Evolutionary conservation across 2,113 vertebrate species (phyloP).

Genomic region (Amazona vittata): DNA sequence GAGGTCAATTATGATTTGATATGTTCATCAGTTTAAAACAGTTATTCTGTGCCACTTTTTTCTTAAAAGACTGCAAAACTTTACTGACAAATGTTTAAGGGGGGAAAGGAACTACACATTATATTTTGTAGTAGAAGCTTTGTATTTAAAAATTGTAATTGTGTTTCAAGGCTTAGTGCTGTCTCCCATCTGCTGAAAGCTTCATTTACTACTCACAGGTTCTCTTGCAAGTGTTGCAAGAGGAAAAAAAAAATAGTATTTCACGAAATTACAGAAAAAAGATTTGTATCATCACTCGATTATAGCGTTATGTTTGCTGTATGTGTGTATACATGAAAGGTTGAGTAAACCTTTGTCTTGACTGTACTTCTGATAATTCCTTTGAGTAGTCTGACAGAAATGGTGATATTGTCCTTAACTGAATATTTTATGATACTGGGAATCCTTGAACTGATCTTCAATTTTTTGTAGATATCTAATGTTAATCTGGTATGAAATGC

Average conservation of each 20-base stretch:
- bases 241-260: background rate
- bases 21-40: background rate
- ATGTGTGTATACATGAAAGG: background rate
- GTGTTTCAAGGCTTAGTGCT: background rate
- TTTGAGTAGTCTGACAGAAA: background rate
- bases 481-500: background rate
- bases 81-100: background rate
- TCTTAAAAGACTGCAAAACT: no score
- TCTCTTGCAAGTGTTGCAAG: background rate
- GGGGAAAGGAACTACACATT: background rate
- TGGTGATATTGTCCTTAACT: background rate
- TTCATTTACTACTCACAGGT: background rate
- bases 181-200: background rate
- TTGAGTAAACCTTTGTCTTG: background rate
- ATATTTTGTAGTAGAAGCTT: background rate
- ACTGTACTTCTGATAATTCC: background rate
- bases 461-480: background rate
- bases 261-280: background rate
- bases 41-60: background rate
- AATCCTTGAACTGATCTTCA: background rate
- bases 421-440: background rate
- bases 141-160: background rate
- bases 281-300: background rate
- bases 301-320: background rate
- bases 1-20: background rate